Conservation (phyloP, 2,888 invertebrate genomes). For the Dascillus cervinus region DNA sequence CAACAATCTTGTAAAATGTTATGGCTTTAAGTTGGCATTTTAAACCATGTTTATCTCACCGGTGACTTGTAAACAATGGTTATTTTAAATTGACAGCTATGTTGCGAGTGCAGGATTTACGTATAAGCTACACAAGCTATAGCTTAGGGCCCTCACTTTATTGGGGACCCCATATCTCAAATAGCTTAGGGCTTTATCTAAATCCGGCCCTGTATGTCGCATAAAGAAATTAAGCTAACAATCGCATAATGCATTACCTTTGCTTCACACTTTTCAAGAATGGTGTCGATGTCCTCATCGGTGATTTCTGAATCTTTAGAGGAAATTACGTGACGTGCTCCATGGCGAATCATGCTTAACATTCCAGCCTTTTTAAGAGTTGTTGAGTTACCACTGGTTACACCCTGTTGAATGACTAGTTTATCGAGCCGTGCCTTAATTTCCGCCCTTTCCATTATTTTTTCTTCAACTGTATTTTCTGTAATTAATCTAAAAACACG, state of each 20-base stretch:
- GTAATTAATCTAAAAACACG: constrained; percentile 74
- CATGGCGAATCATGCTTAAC: constrained; percentile 97
- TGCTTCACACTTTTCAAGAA: constrained; percentile 82
- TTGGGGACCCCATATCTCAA: no score
- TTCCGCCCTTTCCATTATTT: constrained; percentile 97
- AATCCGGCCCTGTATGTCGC: no score
- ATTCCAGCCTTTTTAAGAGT: constrained; percentile 98
- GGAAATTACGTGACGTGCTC: constrained; percentile 98
- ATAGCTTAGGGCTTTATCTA: no score
- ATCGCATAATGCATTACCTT: constrained; percentile 59
- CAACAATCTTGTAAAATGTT: no score
- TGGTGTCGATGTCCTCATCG: constrained; percentile 95
- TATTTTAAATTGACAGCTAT: no score
- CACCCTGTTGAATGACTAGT: constrained; percentile 95
- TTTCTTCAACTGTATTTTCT: constrained; percentile 98
- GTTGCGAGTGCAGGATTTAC: no score
- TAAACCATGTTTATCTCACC: no score
- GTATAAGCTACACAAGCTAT: no score
- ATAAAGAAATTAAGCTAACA: constrained; percentile 10
- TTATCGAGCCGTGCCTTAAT: constrained; percentile 93
- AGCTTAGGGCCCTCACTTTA: no score
- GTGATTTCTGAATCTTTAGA: constrained; percentile 96
- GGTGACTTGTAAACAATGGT: no score
- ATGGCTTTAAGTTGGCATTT: no score
- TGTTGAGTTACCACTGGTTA: constrained; percentile 79